Percentiles rank a stretch among this genome's conserved stretches.
Conservation (phyloP, 2,113 vertebrate species). For the Cariama cristata region DNA sequence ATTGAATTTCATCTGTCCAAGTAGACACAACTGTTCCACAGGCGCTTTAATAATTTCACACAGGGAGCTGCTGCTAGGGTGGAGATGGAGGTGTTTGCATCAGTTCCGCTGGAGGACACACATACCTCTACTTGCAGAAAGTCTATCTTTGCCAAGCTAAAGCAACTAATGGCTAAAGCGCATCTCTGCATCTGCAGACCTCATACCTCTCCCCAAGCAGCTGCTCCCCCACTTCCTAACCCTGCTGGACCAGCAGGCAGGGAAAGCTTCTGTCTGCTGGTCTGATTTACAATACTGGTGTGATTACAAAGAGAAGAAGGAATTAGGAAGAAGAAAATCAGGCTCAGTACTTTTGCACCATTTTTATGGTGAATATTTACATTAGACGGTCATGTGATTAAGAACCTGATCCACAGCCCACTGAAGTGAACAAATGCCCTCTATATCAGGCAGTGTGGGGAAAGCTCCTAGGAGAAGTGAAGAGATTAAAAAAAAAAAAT, state of each 20-base stretch:
- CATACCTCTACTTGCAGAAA: not conserved
- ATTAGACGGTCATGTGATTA: not conserved
- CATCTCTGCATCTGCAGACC: fast-evolving
- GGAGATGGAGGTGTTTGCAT: not conserved
- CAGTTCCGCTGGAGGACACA: not conserved
- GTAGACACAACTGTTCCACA: not conserved
- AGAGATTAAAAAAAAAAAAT: not conserved
- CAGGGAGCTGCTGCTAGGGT: not conserved
- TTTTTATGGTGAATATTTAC: not conserved
- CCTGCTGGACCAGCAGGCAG: not conserved
- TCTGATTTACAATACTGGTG: not conserved
- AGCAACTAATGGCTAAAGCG: not conserved
- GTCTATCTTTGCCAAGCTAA: not conserved
- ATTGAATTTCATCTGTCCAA: not conserved
- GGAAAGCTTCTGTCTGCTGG: not conserved
- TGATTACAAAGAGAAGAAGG: not conserved
- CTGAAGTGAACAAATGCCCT: not conserved
- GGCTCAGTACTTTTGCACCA: not conserved
- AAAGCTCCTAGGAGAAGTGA: not conserved
- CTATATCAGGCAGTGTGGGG: too few species aligned
- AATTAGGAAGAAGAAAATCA: not conserved
- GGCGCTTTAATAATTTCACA: fast-evolving
- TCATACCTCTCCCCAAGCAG: not conserved
- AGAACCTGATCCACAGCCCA: not conserved
- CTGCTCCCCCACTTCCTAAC: not conserved